phyloP scores from a whole-genome alignment of 2,113 vertebrate species.

The Neogale vison region DNA sequence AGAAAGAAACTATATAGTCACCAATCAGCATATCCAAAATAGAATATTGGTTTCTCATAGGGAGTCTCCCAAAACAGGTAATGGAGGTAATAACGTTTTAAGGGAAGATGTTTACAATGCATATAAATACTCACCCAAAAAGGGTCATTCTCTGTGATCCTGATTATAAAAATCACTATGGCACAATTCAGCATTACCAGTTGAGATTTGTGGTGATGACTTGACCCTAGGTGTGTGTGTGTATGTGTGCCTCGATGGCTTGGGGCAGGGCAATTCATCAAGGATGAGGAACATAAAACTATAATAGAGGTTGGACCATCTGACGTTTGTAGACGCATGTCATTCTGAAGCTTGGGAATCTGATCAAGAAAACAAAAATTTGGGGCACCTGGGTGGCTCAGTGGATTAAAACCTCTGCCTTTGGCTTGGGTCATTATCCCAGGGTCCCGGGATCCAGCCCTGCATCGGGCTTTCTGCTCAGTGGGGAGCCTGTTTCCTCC shows the following conservation, averaged over 20 bases:
- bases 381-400: too few species aligned
- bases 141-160: neutral
- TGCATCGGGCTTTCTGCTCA: too few species aligned
- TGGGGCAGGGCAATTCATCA: neutral
- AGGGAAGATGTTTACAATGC: slow-evolving; percentile 30
- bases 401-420: too few species aligned
- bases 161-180: neutral
- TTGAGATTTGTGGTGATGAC: too few species aligned
- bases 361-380: neutral
- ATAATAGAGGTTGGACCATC: too few species aligned
- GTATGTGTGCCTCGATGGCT: too few species aligned
- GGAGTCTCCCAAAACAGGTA: neutral
- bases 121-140: neutral
- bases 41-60: neutral
- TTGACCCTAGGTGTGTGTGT: neutral
- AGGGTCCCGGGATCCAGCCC: too few species aligned
- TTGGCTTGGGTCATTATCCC: too few species aligned
- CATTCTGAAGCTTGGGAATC: neutral
- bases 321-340: rapidly evolving
- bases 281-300: rapidly evolving
- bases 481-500: too few species aligned
- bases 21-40: neutral
- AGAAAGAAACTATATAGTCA: neutral
- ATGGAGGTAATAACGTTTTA: neutral
- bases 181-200: neutral